These are phyloP conservation scores for Characodon lateralis DNA, from an alignment of 2,797 vertebrate genomes.

Conservation along the genomic window DNA sequence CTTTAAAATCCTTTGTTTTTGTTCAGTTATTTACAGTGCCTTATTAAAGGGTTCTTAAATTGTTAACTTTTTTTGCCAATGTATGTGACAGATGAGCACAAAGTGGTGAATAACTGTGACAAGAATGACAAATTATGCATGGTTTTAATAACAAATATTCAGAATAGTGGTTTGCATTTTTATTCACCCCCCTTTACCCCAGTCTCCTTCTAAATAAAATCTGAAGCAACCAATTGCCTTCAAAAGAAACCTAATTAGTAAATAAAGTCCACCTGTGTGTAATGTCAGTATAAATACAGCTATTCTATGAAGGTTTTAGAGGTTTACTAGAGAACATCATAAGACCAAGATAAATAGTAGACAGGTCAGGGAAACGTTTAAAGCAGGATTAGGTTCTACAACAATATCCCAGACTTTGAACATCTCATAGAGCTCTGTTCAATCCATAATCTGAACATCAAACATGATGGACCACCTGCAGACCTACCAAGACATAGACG, in stretches of 20 bases:
- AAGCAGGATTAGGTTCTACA: no score
- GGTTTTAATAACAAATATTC: neutral
- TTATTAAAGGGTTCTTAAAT: neutral
- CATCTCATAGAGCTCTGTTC: no score
- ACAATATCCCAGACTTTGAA: no score
- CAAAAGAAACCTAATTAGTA: neutral
- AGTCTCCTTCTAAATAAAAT: neutral
- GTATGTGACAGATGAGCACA: neutral
- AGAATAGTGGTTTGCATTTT: neutral
- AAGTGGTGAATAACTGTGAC: neutral
- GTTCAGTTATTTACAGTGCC: neutral
- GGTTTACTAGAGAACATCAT: no score
- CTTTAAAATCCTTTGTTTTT: neutral
- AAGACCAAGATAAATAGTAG: no score
- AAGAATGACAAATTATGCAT: neutral
- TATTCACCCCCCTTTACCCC: neutral
- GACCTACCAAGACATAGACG: no score
- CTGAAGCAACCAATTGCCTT: neutral
- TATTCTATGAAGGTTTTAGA: no score
- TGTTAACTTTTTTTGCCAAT: neutral
- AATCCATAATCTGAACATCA: no score
- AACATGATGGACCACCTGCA: no score
- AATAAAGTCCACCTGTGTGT: neutral
- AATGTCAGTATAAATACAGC: neutral
- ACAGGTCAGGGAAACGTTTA: no score